These are phyloP conservation scores for Ricordea florida DNA, from an alignment of 92 coral and sea anemone genomes.

Conservation along the genomic window DNA sequence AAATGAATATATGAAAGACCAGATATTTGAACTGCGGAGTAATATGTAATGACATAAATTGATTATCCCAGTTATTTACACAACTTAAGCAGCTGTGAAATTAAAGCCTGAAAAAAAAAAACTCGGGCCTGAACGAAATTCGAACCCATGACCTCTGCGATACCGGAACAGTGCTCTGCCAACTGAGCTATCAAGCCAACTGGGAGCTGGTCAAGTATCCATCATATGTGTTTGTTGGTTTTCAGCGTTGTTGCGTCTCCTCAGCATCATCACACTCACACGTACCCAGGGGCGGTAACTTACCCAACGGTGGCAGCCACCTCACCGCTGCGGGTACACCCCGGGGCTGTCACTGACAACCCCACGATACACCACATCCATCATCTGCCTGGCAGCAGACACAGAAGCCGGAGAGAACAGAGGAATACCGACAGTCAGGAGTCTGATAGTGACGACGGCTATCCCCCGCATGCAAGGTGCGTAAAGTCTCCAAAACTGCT, in stretches of 20 bases:
- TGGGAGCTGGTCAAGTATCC: too few relatives aligned
- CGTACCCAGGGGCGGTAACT: conserved; percentile 78
- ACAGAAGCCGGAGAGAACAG: conserved; percentile 43
- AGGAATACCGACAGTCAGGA: conserved; percentile 54
- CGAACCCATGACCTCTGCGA: too few relatives aligned
- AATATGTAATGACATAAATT: too few relatives aligned
- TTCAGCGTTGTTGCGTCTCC: conserved; percentile 58
- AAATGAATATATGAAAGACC: too few relatives aligned
- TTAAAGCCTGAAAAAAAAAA: too few relatives aligned
- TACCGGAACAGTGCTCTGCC: too few relatives aligned
- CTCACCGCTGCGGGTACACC: conserved; percentile 42
- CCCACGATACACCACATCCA: conserved; percentile 82
- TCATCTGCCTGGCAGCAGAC: conserved; percentile 74
- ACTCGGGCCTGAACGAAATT: too few relatives aligned
- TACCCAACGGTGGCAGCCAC: conserved; percentile 34
- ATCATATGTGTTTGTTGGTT: not conserved
- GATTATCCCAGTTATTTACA: too few relatives aligned
- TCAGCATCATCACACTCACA: conserved; percentile 87
- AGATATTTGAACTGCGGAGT: too few relatives aligned
- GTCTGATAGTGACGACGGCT: conserved; percentile 80
- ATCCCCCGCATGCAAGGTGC: conserved; percentile 12
- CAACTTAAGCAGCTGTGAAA: too few relatives aligned
- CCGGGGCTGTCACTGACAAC: conserved; percentile 44
- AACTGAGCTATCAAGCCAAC: too few relatives aligned
- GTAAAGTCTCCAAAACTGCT: too few relatives aligned